Evolutionary conservation across 1,140 invertebrate genomes (phyloP), one percentile per base, ranked within the genome.

Genomic region (Trichoplusia ni): DNA sequence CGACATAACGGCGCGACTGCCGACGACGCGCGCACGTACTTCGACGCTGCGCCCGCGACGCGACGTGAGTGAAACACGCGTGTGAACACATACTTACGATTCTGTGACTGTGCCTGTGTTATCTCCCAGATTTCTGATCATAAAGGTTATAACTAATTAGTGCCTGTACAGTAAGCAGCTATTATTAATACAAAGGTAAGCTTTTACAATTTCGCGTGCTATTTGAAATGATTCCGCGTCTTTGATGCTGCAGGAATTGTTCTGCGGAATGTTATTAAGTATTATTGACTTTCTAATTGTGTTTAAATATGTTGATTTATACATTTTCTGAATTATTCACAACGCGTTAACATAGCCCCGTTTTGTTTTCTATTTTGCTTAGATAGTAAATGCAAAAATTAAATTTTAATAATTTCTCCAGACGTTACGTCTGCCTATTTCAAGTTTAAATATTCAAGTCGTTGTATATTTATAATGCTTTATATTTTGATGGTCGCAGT

Each of bases 221-320:
- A 29, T 58, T 58, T 31, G 25, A 7, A 38, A 56, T 37, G 44
- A 29, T 49, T 61, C 58, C 44, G 58, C 14, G 44, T 19, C 44
- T 61, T 61, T 61, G 58, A 53, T 51, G 59, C 44, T 51, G 59
- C 44, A 62, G 59, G 33, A 62, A 51, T 40, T 49, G 33, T 62
- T 49, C 33, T 35, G 59, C 58, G 58, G 56, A 59, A 59, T 59
- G 56, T 59, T 59, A 59, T 59, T 59, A 59, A 33, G 27, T 59
- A 59, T 59, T 59, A 46, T 62, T 62, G 59, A 51, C 59, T 62
- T 62, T 62, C 59, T 62, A 62, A 62, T 59, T 59, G 56, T 59
- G 40, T 33, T 59, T 59, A 46, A 46, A 46, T 59, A 59, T 59
- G 56, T 59, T 59, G 56, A 59, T 59, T 59, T 59, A 59, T 46